Evolutionary conservation across 2,797 vertebrate genomes (phyloP).

Genomic region (Rousettus madagascariensis): DNA sequence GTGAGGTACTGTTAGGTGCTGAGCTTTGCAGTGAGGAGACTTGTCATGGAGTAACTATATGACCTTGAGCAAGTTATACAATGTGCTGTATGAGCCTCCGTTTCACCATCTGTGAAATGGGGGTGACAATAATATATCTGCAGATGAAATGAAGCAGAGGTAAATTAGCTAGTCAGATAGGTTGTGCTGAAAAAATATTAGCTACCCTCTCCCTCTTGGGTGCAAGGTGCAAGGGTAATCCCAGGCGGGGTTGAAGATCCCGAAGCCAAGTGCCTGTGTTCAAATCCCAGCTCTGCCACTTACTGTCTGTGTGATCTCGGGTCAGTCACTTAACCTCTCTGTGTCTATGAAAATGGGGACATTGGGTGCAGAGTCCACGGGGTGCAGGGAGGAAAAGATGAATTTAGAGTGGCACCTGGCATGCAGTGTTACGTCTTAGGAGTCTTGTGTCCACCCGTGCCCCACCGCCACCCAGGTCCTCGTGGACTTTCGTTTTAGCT

Average conservation of each 20-base stretch:
- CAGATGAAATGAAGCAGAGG: not conserved
- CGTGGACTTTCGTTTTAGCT: accelerated
- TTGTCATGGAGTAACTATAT: accelerated
- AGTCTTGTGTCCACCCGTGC: not conserved
- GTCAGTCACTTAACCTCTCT: not conserved
- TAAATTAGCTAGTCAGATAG: not conserved
- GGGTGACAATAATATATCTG: too few species aligned
- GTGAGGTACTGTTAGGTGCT: not conserved
- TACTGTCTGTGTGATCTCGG: not conserved
- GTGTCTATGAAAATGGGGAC: not conserved
- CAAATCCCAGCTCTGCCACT: not conserved
- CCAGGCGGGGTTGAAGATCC: not conserved
- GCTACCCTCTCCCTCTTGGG: not conserved
- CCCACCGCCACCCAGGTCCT: not conserved
- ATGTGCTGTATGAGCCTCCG: not conserved
- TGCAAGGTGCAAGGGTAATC: not conserved
- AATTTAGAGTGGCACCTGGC: not conserved
- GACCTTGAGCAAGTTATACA: not conserved
- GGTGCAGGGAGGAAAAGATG: not conserved
- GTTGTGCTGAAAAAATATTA: not conserved
- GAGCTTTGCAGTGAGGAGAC: not conserved
- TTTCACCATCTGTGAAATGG: not conserved
- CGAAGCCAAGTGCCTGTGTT: not conserved
- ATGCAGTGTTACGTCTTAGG: not conserved
- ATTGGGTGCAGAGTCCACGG: accelerated